A percentile compares a stretch with the other conserved stretches of the same genome.
Evolutionary conservation across 2,888 invertebrate species (phyloP).

Genomic region (Phytoseiulus persimilis): DNA sequence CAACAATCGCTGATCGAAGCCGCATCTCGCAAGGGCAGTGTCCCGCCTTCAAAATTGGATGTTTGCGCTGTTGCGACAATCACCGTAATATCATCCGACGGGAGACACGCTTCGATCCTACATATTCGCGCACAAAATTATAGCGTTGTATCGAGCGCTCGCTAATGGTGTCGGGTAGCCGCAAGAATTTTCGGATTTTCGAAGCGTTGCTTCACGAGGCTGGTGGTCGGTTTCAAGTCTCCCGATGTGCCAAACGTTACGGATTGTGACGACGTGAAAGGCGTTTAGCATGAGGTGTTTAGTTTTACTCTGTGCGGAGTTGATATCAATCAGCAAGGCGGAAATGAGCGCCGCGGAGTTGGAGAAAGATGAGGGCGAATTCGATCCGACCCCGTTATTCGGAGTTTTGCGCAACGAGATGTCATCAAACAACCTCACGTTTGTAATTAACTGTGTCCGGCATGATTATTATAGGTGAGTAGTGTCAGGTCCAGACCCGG

Average conservation of each 20-base stretch:
- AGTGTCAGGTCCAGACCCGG: too few species aligned
- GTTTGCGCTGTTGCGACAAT: neutral
- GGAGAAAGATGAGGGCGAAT: neutral
- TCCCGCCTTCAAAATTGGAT: neutral
- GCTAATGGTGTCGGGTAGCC: neutral
- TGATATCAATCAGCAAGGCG: neutral
- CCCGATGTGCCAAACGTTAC: neutral
- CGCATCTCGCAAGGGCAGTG: neutral
- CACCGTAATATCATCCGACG: neutral
- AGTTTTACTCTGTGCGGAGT: neutral
- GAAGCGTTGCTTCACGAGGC: neutral
- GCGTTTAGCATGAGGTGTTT: neutral
- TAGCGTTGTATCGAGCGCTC: neutral
- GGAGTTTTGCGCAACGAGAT: slow-evolving; percentile 10
- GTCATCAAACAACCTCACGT: slow-evolving; percentile 19
- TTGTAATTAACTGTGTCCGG: slow-evolving; percentile 19
- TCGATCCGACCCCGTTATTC: neutral
- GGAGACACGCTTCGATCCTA: neutral
- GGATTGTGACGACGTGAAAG: neutral
- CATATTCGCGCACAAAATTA: neutral
- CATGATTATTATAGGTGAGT: slow-evolving; percentile 15
- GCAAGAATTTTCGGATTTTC: neutral
- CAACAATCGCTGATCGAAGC: neutral
- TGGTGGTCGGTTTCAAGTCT: neutral
- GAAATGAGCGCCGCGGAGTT: neutral